A percentile compares a stretch with the other conserved stretches of the same genome.
Evolutionary conservation across 1,140 invertebrate genomes (phyloP).

Genomic region (Chrysoperla carnea): DNA sequence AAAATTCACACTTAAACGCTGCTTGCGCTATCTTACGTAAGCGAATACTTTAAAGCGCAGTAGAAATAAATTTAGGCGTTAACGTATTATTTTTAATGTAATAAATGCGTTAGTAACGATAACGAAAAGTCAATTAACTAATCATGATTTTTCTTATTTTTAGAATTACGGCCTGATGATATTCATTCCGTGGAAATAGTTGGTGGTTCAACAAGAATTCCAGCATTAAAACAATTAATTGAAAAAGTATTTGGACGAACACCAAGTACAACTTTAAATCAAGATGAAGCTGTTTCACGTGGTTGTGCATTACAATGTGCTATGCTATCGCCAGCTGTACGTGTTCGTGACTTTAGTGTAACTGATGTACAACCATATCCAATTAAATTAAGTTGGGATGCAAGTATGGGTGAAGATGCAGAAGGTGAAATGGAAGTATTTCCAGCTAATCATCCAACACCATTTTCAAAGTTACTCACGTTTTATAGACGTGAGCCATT

Average conservation of each 20-base stretch:
- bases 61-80: too few species aligned
- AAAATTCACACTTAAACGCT: too few species aligned
- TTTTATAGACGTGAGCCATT: constrained; percentile 83
- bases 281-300: constrained; percentile 91
- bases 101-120: too few species aligned
- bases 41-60: too few species aligned
- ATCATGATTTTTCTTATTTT: too few species aligned
- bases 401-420: constrained; percentile 47
- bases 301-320: constrained; percentile 95
- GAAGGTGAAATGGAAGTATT: constrained; percentile 58
- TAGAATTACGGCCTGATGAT: constrained; percentile 62
- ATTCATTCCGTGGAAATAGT: constrained; percentile 92
- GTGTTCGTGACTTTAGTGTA: constrained; percentile 86
- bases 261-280: constrained; percentile 89
- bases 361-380: constrained; percentile 87
- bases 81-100: too few species aligned
- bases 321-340: constrained; percentile 89
- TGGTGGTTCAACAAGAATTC: constrained; percentile 88
- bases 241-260: constrained; percentile 73
- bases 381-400: constrained; percentile 73
- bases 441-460: constrained; percentile 69
- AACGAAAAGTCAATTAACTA: too few species aligned
- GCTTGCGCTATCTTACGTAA: too few species aligned
- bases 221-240: constrained; percentile 77
- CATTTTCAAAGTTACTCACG: constrained; percentile 86